Evolutionary conservation across 2,797 vertebrate genomes (phyloP).

Genomic region (Anguilla obscura): DNA sequence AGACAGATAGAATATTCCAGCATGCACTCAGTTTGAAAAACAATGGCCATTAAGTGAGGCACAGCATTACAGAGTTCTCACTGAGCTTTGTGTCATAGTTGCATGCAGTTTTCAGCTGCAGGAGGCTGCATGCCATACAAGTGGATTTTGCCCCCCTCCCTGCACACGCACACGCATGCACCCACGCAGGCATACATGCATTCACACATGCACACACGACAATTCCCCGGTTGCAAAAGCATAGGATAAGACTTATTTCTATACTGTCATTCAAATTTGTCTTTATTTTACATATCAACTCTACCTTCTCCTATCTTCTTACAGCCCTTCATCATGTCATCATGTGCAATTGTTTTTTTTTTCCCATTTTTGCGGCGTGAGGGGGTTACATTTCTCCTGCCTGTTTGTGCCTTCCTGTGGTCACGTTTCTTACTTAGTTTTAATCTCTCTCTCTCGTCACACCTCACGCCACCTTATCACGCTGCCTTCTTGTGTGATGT

Average conservation of each 20-base stretch:
- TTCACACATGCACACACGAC: background rate
- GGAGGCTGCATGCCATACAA: background rate
- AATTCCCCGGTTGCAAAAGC: background rate
- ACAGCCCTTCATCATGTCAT: background rate
- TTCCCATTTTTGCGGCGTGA: constrained; percentile 41
- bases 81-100: background rate
- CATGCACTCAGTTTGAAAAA: background rate
- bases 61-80: background rate
- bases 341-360: background rate
- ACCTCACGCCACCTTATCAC: background rate
- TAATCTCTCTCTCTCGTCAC: constrained; percentile 12
- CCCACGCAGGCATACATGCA: background rate
- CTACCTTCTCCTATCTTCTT: background rate
- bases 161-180: background rate
- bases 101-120: background rate
- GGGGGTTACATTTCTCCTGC: constrained; percentile 33
- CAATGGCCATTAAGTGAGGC: background rate
- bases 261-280: background rate
- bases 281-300: background rate
- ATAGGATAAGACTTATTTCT: background rate
- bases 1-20: background rate
- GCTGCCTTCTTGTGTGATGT: constrained; percentile 33
- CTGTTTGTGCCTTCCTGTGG: constrained; percentile 25
- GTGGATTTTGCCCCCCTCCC: background rate
- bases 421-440: constrained; percentile 21